Base-by-base conservation (phyloP, 2,113 vertebrate species). In the Vidua chalybeata region DNA sequence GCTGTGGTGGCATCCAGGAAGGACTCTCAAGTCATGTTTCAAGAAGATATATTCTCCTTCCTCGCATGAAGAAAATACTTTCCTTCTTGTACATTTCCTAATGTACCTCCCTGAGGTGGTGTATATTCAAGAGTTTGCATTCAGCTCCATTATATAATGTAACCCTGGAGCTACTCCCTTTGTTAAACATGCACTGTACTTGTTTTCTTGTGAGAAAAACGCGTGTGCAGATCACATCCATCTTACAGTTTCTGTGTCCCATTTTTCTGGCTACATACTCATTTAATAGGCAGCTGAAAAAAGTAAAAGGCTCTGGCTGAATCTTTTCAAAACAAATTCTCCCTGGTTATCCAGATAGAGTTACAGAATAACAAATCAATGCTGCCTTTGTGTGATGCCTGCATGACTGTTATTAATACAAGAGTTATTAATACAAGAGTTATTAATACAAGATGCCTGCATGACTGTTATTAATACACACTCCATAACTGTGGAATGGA, bases 241-340 rank as follows among this genome's bases (percentile, higher is more conserved):
- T 92, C 85, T 74, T 87, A 30, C 1, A 6, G 56, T 61, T 94
- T 74, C 30, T 68, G 48, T 86, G 86, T 95, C 90, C 83, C 61
- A 49, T 95, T 96, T 96, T 96, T 31, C 49, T 90, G 80, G 73
- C 62, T 87, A 64, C 37, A 9, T 59, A 54, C 13, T 90, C 61
- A 16, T 43, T 90, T 90, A 92, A 88, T 7, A 26, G 89, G 41
- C 68, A 46, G 43, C 48, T 90, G 39, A n/a, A 64, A 66, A 63
- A 79, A 67, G 23, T 6, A n/a, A 69, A 81, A 86, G 55, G 31
- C 55, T 80, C 33, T 1, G 1, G 39, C 45, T 78, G 28, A 43
- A 77, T 75, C 49, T 93, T 93, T 93, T 90, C 37, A 95, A 93
- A 97, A 94, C 93, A 92, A 84, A 90, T 89, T 89, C 73, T 94